Base-by-base conservation (phyloP, 1,140 invertebrate genomes). In the Grapholita molesta region DNA sequence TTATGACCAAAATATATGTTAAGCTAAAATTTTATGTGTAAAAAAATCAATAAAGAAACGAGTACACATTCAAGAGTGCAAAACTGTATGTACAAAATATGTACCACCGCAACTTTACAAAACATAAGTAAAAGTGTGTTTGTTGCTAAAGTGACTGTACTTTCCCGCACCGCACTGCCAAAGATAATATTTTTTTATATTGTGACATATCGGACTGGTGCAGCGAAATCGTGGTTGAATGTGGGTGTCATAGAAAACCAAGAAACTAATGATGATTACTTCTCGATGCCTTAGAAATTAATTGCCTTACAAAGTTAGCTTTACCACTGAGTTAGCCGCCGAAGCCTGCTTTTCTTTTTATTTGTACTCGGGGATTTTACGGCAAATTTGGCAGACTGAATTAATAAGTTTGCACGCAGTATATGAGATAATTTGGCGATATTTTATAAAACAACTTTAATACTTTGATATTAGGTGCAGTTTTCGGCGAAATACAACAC, bases 201-300 rank as follows among this genome's bases (percentile, higher is more conserved):
- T 71, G 70, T 78, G 76, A 76, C 76, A 76, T 69, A 61, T 73
- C 28, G 61, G 42, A 70, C 69, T 66, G 68, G 69, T 71, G 70
- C 72, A 66, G 61, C 48, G 57, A 73, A 75, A 71, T 76, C 77
- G 75, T 76, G 77, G n/a, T 21, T 23, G 65, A 24, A 64, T 69
- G 77, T 79, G 68, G 77, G 77, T 53, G 72, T 70, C 55, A 55
- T 38, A 67, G 18, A 65, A 68, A 68, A 67, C 57, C 66, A 65
- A 55, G 32, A 67, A 57, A 66, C 30, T 69, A 48, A 66, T 67
- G 68, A 66, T 73, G 57, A 70, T 66, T 35, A 61, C 67, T 28
- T 15, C 24, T 57, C 24, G 25, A 57, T 57, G 55, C 55, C 15
- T 57, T 28, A 61, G 12, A 30, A 32, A 61, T 61, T 61, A 61